Percentiles rank a stretch among this genome's conserved stretches.
Evolutionary conservation across 2,113 vertebrate species (phyloP).

Genomic region (Rallus limicola): DNA sequence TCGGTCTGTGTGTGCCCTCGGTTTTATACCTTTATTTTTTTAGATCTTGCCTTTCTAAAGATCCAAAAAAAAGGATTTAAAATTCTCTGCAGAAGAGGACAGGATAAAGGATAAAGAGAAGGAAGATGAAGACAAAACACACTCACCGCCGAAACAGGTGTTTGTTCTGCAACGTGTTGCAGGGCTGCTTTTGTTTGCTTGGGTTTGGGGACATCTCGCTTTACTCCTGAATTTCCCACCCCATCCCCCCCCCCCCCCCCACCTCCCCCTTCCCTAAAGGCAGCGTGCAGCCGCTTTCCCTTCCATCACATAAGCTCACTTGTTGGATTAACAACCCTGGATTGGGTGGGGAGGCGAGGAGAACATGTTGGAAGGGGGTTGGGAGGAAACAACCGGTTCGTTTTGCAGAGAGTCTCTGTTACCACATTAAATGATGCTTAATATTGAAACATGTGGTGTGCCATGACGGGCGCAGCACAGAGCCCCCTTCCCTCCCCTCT

Average conservation of each 20-base stretch:
- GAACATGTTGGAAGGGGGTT: constrained; percentile 14
- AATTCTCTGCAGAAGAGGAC: constrained; percentile 58
- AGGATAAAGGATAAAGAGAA: background rate
- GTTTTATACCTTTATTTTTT: constrained; percentile 72
- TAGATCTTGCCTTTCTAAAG: constrained; percentile 68
- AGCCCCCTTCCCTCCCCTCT: background rate
- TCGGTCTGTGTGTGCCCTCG: constrained; percentile 76
- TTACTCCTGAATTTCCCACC: background rate
- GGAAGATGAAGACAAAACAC: constrained; percentile 32
- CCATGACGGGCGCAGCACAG: background rate
- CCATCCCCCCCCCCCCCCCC: too few species aligned
- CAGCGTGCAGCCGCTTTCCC: background rate
- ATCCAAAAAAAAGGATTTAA: constrained; percentile 35
- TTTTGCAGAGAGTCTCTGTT: constrained; percentile 37
- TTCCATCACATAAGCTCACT: constrained; percentile 18
- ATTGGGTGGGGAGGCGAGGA: background rate
- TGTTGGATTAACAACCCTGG: constrained; percentile 20
- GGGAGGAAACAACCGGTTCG: constrained; percentile 20
- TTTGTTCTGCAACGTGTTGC: constrained; percentile 67
- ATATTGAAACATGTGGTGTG: background rate
- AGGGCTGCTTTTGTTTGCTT: constrained; percentile 61
- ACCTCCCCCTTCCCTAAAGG: background rate
- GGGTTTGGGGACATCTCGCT: background rate
- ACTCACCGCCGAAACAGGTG: constrained; percentile 71
- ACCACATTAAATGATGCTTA: constrained; percentile 33